phyloP scores from a whole-genome alignment of 1,140 invertebrate species.

The Scaptomyza hsui region DNA sequence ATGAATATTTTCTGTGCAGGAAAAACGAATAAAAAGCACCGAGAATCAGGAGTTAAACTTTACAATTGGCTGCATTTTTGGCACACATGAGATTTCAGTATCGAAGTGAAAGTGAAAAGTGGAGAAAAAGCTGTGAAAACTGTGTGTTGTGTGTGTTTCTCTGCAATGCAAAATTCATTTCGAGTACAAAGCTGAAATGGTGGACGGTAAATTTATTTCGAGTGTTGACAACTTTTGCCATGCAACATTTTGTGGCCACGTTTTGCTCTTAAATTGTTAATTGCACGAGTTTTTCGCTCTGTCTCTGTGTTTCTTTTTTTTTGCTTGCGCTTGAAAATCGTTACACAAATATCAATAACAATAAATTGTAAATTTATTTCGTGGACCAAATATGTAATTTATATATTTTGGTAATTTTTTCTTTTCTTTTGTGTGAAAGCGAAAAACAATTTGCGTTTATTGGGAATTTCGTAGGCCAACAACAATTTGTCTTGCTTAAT shows the following conservation, averaged over 20 bases:
- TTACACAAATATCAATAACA: constrained; percentile 80
- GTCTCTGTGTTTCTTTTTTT: not conserved
- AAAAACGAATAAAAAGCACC: constrained; percentile 1
- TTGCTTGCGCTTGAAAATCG: constrained; percentile 24
- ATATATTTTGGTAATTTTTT: constrained; percentile 47
- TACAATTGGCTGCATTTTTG: constrained; percentile 63
- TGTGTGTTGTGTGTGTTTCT: no score
- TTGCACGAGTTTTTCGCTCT: constrained; percentile 26
- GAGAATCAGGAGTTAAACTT: constrained; percentile 36
- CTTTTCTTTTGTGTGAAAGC: not conserved
- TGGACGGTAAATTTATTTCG: constrained; percentile 48
- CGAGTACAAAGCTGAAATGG: constrained; percentile 33
- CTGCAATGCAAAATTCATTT: constrained; percentile 57
- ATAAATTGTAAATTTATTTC: constrained; percentile 77
- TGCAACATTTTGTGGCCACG: constrained; percentile 46
- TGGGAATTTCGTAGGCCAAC: constrained; percentile 42
- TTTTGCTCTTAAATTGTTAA: constrained; percentile 67
- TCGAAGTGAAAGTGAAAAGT: constrained; percentile 50
- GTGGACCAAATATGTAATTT: constrained; percentile 32
- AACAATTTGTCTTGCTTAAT: constrained; percentile 82
- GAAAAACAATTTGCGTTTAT: constrained; percentile 76
- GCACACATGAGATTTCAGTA: constrained; percentile 49
- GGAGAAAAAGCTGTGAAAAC: constrained; percentile 7
- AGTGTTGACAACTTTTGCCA: constrained; percentile 51
- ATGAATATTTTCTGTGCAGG: constrained; percentile 68